Percentiles rank a stretch among this genome's conserved stretches.
Evolutionary conservation across 2,113 vertebrate genomes (phyloP).

Genomic region (Cheirogaleus medius): DNA sequence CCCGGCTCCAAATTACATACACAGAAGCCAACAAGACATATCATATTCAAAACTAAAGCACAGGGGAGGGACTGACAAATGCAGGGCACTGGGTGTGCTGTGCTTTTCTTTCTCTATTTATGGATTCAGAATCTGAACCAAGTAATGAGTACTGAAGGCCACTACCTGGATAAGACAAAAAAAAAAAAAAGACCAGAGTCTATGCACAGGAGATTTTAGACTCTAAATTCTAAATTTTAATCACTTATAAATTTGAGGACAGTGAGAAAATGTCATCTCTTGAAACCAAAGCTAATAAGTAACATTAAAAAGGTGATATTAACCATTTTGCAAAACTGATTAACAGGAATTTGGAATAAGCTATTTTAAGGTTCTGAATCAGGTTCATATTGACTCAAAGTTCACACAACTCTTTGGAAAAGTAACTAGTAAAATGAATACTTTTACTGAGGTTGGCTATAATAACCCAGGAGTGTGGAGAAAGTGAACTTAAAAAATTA

Average conservation of each 20-base stretch:
- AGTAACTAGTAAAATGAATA: neutral
- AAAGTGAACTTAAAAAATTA: neutral
- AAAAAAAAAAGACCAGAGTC: neutral
- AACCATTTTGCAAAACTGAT: neutral
- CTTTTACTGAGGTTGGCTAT: neutral
- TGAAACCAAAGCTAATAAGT: neutral
- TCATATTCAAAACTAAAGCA: neutral
- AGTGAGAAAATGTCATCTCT: neutral
- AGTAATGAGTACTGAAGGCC: neutral
- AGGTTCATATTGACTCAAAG: neutral
- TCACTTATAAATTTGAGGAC: neutral
- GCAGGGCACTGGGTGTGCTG: accelerated
- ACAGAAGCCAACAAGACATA: neutral
- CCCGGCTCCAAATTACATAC: neutral
- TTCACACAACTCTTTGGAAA: neutral
- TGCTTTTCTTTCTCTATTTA: neutral
- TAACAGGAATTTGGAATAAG: neutral
- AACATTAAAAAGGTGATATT: neutral
- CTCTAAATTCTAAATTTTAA: neutral
- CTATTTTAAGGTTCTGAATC: neutral
- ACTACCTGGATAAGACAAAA: neutral
- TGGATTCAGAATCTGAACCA: neutral
- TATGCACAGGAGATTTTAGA: neutral
- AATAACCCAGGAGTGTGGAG: accelerated
- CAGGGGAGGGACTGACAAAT: neutral